phyloP scores from a whole-genome alignment of 2,888 invertebrate genomes.

The Drosophila recens region DNA sequence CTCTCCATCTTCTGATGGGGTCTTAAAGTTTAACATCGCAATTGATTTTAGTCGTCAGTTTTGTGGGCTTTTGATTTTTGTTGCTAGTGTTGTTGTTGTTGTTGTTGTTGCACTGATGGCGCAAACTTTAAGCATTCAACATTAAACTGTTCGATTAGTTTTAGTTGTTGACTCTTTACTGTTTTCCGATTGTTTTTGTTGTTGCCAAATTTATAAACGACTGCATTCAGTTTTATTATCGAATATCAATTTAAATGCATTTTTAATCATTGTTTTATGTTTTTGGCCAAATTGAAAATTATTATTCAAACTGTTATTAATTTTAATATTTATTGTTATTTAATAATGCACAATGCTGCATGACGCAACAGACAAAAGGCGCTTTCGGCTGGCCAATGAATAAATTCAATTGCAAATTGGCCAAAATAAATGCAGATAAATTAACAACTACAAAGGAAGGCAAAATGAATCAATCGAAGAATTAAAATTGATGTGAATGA shows the following conservation, averaged over 20 bases:
- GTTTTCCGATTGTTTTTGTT: slow-evolving; percentile 20
- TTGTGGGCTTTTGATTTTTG: slow-evolving; percentile 76
- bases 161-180: slow-evolving; percentile 36
- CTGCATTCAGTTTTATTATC: slow-evolving; percentile 65
- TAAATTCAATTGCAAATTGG: slow-evolving; percentile 7
- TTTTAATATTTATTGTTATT: slow-evolving; percentile 50
- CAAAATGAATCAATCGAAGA: neutral
- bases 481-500: neutral
- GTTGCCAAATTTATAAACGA: slow-evolving; percentile 58
- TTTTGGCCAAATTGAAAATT: slow-evolving; percentile 53
- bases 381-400: neutral
- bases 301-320: slow-evolving; percentile 63
- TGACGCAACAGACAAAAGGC: slow-evolving; percentile 2
- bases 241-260: slow-evolving; percentile 72
- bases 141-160: slow-evolving; percentile 67
- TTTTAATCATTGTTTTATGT: slow-evolving; percentile 74
- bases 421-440: slow-evolving; percentile 10
- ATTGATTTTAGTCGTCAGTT: slow-evolving; percentile 80
- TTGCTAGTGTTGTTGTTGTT: slow-evolving; percentile 49
- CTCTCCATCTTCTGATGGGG: slow-evolving; percentile 44
- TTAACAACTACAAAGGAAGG: neutral
- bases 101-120: slow-evolving; percentile 52
- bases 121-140: slow-evolving; percentile 62
- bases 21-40: slow-evolving; percentile 78
- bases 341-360: slow-evolving; percentile 32